Conservation (phyloP, 2,888 invertebrate genomes). For the Ligdia adustata region DNA sequence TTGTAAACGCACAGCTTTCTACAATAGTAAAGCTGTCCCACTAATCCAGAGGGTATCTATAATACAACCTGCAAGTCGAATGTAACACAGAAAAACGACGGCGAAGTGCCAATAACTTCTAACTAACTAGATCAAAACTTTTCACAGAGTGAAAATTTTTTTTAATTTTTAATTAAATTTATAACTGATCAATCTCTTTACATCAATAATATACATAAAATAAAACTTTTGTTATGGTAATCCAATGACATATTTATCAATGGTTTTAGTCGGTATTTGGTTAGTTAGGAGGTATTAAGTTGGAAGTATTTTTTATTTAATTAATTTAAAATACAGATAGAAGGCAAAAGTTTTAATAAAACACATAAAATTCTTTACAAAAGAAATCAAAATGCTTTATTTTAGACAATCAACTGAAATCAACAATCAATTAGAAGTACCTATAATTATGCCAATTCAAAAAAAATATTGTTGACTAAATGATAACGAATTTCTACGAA, state of each 20-base stretch:
- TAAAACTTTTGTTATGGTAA: neutral
- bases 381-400: neutral
- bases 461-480: neutral
- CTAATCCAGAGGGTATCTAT: neutral
- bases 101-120: conserved; percentile 1
- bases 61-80: neutral
- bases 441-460: neutral
- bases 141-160: neutral
- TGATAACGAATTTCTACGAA: too few relatives aligned
- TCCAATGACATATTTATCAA: neutral
- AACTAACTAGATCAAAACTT: neutral
- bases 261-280: neutral
- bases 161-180: neutral
- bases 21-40: neutral
- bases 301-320: neutral
- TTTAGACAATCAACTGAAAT: neutral
- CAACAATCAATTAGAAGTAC: neutral
- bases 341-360: neutral
- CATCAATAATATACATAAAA: neutral
- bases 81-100: neutral
- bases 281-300: neutral
- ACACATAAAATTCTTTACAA: neutral
- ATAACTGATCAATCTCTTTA: neutral
- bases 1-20: neutral
- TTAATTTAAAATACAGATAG: conserved; percentile 1